Conservation (phyloP, 2,113 vertebrate genomes). For the Formicarius rufipectus region DNA sequence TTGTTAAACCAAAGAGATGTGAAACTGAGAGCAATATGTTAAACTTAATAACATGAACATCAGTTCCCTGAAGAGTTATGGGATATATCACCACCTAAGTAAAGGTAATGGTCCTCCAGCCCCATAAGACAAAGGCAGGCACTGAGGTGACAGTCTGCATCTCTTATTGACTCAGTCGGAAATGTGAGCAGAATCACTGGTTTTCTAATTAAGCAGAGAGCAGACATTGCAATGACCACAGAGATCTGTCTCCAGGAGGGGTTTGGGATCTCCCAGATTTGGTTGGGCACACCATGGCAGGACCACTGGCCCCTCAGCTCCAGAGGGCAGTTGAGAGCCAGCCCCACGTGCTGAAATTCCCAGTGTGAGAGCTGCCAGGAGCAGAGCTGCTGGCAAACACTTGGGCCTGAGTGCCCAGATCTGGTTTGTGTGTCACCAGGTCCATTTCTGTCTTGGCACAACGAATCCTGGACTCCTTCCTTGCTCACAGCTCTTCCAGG, state of each 20-base stretch:
- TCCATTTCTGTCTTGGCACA: not conserved
- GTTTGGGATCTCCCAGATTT: not conserved
- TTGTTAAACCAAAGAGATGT: slow-evolving; percentile 52
- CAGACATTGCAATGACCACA: not conserved
- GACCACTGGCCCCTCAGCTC: not conserved
- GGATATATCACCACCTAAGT: not conserved
- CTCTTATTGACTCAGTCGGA: not conserved
- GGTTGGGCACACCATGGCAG: not conserved
- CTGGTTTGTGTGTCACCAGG: not conserved
- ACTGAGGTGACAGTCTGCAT: not conserved
- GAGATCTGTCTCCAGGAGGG: not conserved
- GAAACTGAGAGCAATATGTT: slow-evolving; percentile 7
- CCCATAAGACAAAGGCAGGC: not conserved
- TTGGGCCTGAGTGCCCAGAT: not conserved
- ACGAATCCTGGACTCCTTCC: not conserved
- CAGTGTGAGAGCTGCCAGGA: not conserved
- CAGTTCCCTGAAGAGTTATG: slow-evolving; percentile 32
- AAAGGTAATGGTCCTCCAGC: slow-evolving; percentile 13
- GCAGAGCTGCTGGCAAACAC: not conserved
- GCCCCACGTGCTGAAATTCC: not conserved
- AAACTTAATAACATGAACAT: slow-evolving; percentile 50
- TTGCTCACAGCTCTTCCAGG: not conserved
- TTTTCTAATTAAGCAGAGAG: not conserved
- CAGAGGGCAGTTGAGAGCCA: not conserved
- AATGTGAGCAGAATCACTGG: not conserved